Base-by-base conservation (phyloP, 2,113 vertebrate genomes). In the Salvelinus fontinalis region DNA sequence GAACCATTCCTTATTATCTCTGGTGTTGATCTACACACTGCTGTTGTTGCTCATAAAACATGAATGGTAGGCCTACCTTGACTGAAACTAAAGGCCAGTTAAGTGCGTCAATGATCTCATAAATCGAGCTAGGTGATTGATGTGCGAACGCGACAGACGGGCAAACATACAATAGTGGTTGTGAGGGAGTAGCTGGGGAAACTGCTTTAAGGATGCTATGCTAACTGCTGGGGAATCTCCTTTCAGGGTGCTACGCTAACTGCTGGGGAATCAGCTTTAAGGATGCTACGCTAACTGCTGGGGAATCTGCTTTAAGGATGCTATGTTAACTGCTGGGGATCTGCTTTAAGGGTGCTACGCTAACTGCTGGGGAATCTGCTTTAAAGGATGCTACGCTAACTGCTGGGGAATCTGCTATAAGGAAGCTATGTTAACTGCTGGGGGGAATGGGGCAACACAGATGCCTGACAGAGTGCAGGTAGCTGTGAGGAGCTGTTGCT, bases 391-490 rank as follows among this genome's bases (percentile, higher is more conserved):
- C 22, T 12, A 14, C 0, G 48, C 0, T 14, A 14, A 14, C 48
- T 12, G 48, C 48, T 51, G 48, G 13, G 48, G 48, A 14, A 11
- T 51, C 9, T 51, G 12, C 2, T 51, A 0, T 51, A 13, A 51
- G 48, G 48, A 51, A 1, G 48, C 12, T 51, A 51, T 0, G 31
- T 31, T 31, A 31, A 31, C 31, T 31, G 31, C 31, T 34, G 31
- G 31, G 31, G 31, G 79, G 78, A 75, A 88, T 85, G 67, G 64
- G 86, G 80, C 39, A 44, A 44, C 39, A 44, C 39, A 44, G 39
- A 44, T 44, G 8, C 39, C 39, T 44, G 39, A 44, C 66, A 68
- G 78, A 11, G 59, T 59, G 26, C 79, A 80, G 59, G 60, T 60
- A 3, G 14, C 65, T 73, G 81, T 76, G 83, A 79, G 74, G 64